Evolutionary conservation across 2,113 vertebrate genomes (phyloP).

Genomic region (Lepisosteus oculatus): DNA sequence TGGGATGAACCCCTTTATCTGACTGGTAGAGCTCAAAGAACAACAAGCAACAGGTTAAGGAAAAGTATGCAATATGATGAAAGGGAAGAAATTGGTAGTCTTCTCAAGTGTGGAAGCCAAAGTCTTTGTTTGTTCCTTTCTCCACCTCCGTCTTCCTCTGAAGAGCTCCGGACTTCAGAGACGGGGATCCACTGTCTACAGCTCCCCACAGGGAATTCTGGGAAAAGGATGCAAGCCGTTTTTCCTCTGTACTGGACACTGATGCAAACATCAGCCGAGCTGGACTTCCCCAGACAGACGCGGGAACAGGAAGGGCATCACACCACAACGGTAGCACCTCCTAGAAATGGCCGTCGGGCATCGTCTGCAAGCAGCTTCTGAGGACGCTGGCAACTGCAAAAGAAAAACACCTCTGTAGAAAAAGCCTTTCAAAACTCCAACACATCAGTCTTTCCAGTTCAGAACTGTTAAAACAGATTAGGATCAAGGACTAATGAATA

Average conservation of each 20-base stretch:
- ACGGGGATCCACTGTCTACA: neutral
- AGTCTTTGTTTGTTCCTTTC: neutral
- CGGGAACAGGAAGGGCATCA: slow-evolving; percentile 67
- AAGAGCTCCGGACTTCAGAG: neutral
- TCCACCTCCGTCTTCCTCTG: neutral
- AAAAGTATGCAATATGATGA: neutral
- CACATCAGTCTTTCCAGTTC: neutral
- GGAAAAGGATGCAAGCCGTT: slow-evolving; percentile 22
- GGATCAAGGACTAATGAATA: neutral
- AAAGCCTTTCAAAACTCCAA: neutral
- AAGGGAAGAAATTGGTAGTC: neutral
- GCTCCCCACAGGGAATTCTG: slow-evolving; percentile 32
- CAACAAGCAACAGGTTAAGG: neutral
- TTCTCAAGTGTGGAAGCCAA: neutral
- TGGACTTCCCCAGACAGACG: slow-evolving; percentile 56
- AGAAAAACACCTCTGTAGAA: slow-evolving; percentile 34
- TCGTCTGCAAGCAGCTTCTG: slow-evolving; percentile 55
- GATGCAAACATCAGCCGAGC: slow-evolving; percentile 56
- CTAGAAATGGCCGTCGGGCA: slow-evolving; percentile 60
- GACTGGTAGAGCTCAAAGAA: neutral
- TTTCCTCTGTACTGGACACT: slow-evolving; percentile 21
- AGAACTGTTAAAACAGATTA: neutral
- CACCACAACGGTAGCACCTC: slow-evolving; percentile 63
- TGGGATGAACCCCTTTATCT: slow-evolving; percentile 3
- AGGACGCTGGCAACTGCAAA: slow-evolving; percentile 56